Evolutionary conservation across 2,888 invertebrate species (phyloP), one percentile per base, ranked within the genome.

Genomic region (Linnaemya vulpina): DNA sequence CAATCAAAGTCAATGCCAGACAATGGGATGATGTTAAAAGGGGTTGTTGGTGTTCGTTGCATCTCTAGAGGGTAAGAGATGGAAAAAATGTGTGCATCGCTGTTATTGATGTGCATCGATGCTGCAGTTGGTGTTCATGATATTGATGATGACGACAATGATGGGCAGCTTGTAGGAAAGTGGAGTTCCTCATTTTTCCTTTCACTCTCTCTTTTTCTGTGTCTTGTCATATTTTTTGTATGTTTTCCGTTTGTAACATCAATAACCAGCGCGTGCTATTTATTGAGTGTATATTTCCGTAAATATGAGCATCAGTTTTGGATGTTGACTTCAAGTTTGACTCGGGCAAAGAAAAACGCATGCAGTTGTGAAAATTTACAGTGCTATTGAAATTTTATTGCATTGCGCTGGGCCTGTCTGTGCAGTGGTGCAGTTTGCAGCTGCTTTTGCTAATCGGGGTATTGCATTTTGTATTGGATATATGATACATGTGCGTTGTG

Each of bases 221-320:
- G 1, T 20, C 60, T 73, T 20, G 46, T 15, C 58, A 49, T 63
- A 2, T 67, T 17, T 30, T 30, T 30, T 30, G 30, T 3, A 35
- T 35, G n/a, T 78, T 83, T 78, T 49, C 70, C 55, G 70, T 63
- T 71, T 77, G 67, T 68, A 71, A 43, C 81, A 70, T 49, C 77
- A 53, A 74, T 70, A 78, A 60, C 70, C 49, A 80, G 53, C 83
- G 76, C 84, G 78, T 85, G 84, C 84, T 78, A 81, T 81, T 79
- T 81, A 81, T 85, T 81, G 77, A 84, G 81, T 65, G 70, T 85
- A 67, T 74, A 85, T 85, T 81, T 81, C 81, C 81, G 84, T 84
- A 77, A 67, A 55, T 55, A 55, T 43, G 58, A 60, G 53, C 77
- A 73, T 40, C 62, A 81, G 30, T 11, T 77, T 67, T 67, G 20